phyloP scores from a whole-genome alignment of 2,113 vertebrate species.

The Sialia sialis region DNA sequence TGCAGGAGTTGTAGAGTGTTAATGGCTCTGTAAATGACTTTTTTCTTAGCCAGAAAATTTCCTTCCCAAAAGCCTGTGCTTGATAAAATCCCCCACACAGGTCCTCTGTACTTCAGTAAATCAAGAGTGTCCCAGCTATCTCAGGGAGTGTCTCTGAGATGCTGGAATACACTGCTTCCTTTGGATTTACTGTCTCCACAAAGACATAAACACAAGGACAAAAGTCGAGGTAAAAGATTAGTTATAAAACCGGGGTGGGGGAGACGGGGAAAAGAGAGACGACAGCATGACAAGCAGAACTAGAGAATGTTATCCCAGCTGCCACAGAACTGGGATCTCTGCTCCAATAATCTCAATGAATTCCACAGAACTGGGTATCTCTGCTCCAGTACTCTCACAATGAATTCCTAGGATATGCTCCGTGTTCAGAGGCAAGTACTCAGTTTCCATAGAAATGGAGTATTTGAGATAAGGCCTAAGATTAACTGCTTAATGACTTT shows the following conservation, averaged over 20 bases:
- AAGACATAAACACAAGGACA: background rate
- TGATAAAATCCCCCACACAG: background rate
- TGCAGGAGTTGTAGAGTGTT: background rate
- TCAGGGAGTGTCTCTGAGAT: background rate
- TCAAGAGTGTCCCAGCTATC: rapidly evolving
- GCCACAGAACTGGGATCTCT: background rate
- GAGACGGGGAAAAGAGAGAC: background rate
- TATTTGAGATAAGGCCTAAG: background rate
- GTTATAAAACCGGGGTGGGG: background rate
- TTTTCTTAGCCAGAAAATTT: background rate
- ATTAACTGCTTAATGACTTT: slow-evolving; percentile 1
- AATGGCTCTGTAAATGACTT: background rate
- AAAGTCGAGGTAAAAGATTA: background rate
- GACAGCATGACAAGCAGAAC: background rate
- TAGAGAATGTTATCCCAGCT: background rate
- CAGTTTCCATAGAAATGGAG: slow-evolving; percentile 5
- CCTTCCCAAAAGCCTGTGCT: background rate
- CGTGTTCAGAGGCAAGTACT: background rate
- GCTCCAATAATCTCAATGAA: background rate
- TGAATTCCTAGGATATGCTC: background rate
- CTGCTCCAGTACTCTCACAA: background rate
- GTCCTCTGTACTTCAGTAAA: background rate
- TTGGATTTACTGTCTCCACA: background rate
- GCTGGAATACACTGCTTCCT: background rate
- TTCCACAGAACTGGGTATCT: background rate